These are phyloP conservation scores for Hetaerina americana DNA, from an alignment of 1,140 invertebrate genomes.

Conservation along the genomic window DNA sequence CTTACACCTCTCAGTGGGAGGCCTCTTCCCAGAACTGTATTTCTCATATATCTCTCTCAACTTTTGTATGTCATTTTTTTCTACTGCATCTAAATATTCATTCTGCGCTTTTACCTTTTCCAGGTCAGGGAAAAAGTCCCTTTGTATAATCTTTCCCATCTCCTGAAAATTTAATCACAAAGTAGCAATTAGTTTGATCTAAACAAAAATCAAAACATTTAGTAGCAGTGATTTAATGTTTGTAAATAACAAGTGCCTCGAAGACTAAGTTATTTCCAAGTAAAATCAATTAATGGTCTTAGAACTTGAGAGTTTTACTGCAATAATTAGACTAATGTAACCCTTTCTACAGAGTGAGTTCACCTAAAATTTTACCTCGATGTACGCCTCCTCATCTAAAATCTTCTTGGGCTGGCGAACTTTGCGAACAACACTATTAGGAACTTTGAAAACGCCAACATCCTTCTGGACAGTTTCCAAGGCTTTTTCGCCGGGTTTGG, in stretches of 20 bases:
- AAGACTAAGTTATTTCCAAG: no score
- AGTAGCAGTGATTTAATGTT: no score
- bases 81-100: constrained; percentile 81
- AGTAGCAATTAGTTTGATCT: no score
- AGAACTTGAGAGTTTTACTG: no score
- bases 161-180: constrained; percentile 40
- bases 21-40: constrained; percentile 54
- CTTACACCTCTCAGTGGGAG: constrained; percentile 46
- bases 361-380: neutral
- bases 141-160: constrained; percentile 88
- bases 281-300: no score
- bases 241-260: no score
- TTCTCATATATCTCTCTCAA: constrained; percentile 76
- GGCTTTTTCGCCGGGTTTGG: neutral
- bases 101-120: constrained; percentile 86
- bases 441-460: neutral
- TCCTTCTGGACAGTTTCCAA: neutral
- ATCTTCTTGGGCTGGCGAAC: neutral
- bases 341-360: neutral
- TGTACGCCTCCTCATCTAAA: neutral
- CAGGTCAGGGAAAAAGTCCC: constrained; percentile 94
- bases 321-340: neutral
- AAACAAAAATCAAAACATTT: no score
- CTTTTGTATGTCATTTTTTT: constrained; percentile 76
- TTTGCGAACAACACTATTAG: neutral